phyloP scores from a whole-genome alignment of 2,888 invertebrate genomes.

The Desoria tigrina region DNA sequence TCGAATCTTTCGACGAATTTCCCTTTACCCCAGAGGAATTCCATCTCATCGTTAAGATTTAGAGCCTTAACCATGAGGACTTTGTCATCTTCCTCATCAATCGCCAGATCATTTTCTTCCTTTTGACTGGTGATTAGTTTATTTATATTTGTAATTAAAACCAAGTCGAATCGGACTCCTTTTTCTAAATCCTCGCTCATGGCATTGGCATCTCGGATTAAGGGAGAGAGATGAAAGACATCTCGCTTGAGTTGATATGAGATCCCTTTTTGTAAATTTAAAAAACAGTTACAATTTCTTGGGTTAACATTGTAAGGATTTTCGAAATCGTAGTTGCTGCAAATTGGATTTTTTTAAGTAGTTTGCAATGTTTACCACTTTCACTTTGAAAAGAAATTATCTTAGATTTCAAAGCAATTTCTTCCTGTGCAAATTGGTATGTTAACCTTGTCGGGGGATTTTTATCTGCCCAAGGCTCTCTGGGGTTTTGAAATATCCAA shows the following conservation, averaged over 20 bases:
- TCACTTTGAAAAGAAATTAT: neutral
- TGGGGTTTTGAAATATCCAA: constrained; percentile 61
- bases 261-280: too few species aligned
- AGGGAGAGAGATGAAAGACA: constrained; percentile 14
- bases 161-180: constrained; percentile 23
- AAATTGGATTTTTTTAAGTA: too few species aligned
- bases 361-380: neutral
- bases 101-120: neutral
- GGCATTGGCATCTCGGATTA: constrained; percentile 26
- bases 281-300: too few species aligned
- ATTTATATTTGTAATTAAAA: constrained; percentile 10
- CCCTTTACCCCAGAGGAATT: constrained; percentile 12
- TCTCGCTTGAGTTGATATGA: neutral
- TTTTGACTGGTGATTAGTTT: neutral
- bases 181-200: constrained; percentile 32
- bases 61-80: neutral
- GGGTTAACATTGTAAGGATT: too few species aligned
- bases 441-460: constrained; percentile 57
- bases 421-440: constrained; percentile 62
- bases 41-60: constrained; percentile 6
- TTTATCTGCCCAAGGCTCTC: constrained; percentile 54
- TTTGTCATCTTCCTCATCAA: neutral
- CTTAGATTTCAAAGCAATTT: constrained; percentile 58
- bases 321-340: too few species aligned
- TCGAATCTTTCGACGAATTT: constrained; percentile 23